Conservation (phyloP, 2,888 invertebrate species). For the Himalopsyche tibetana region DNA sequence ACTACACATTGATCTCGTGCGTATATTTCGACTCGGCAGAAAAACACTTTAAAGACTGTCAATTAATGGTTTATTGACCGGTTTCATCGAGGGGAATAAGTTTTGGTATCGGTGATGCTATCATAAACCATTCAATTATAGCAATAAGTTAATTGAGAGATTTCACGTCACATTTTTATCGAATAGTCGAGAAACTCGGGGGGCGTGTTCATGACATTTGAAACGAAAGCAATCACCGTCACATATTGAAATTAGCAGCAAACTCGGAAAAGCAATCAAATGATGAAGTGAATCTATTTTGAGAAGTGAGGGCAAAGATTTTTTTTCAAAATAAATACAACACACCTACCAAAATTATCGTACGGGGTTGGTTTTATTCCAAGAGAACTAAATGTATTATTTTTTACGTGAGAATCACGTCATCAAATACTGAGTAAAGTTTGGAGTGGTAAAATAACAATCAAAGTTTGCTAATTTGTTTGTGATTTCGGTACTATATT, state of each 20-base stretch:
- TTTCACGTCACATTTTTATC: neutral
- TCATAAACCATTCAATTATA: no score
- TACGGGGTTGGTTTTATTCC: neutral
- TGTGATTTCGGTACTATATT: no score
- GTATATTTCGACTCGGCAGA: no score
- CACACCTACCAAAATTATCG: neutral
- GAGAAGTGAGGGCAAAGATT: neutral
- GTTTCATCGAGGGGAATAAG: no score
- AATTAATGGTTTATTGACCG: no score
- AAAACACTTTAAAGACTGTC: no score
- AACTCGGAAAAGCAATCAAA: constrained; percentile 42
- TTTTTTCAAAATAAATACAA: constrained; percentile 26
- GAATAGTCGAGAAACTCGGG: constrained; percentile 38
- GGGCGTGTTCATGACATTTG: constrained; percentile 14
- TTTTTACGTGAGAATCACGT: no score
- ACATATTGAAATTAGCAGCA: constrained; percentile 41
- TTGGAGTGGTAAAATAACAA: no score
- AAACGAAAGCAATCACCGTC: constrained; percentile 38
- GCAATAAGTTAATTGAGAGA: constrained; percentile 19
- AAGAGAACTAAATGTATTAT: neutral
- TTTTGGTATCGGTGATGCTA: no score
- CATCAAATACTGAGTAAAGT: no score
- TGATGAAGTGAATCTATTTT: constrained; percentile 31
- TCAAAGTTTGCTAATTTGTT: no score
- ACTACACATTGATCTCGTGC: no score